Conservation (phyloP, 2,797 vertebrate species). For the Characodon lateralis region DNA sequence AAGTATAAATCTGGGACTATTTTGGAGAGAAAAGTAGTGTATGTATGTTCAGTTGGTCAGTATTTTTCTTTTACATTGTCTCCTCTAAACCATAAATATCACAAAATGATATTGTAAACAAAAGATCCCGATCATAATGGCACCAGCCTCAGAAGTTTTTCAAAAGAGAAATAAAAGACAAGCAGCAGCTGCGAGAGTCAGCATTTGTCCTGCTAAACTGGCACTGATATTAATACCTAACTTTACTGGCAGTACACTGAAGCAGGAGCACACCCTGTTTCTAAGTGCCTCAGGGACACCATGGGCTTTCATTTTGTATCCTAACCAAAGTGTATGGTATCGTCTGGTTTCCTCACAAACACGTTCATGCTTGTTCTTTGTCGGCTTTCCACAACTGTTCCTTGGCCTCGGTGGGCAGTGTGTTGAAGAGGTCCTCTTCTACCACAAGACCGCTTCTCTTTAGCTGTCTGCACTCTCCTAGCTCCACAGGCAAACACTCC, state of each 20-base stretch:
- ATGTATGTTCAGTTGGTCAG: not conserved
- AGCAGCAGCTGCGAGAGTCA: slow-evolving; percentile 16
- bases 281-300: slow-evolving; percentile 8
- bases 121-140: slow-evolving; percentile 3
- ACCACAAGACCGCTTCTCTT: slow-evolving; percentile 93
- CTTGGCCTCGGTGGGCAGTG: slow-evolving; percentile 93
- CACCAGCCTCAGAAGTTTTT: slow-evolving; percentile 32
- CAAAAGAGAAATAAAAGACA: slow-evolving; percentile 16
- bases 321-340: not conserved
- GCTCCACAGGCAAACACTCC: slow-evolving; percentile 96
- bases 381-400: slow-evolving; percentile 93
- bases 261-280: slow-evolving; percentile 14
- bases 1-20: not conserved
- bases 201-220: slow-evolving; percentile 23
- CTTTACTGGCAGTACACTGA: slow-evolving; percentile 41
- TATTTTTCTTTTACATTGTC: not conserved
- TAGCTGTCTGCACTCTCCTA: slow-evolving; percentile 93
- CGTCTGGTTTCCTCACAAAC: slow-evolving; percentile 5
- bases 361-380: slow-evolving; percentile 90
- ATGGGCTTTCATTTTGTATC: slow-evolving; percentile 7
- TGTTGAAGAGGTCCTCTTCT: slow-evolving; percentile 96
- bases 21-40: not conserved
- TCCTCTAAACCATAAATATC: slow-evolving; percentile 46
- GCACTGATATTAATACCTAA: slow-evolving; percentile 35
- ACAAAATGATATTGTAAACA: slow-evolving; percentile 18